These are phyloP conservation scores for Trichoplax adhaerens DNA, from an alignment of 37 sponge, comb jelly and placozoan genomes.

Conservation along the genomic window DNA sequence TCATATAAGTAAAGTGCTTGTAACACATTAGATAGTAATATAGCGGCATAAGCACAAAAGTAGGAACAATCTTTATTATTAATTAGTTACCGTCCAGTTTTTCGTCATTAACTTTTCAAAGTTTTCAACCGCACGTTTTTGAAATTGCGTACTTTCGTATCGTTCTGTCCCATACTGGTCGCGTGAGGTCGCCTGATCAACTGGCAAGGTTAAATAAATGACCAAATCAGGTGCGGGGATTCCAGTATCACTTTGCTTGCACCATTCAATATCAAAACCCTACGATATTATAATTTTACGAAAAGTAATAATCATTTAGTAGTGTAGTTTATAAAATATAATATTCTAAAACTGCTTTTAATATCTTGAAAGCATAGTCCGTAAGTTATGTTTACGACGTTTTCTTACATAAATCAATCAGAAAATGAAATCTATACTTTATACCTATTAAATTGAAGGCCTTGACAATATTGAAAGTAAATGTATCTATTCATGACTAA, in stretches of 20 bases:
- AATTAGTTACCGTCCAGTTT: slow-evolving; percentile 19
- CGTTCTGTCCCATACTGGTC: slow-evolving; percentile 59
- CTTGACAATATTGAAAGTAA: too few species aligned
- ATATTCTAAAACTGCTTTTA: too few species aligned
- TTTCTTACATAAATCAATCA: too few species aligned
- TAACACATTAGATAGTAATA: too few species aligned
- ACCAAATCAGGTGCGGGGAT: slow-evolving; percentile 63
- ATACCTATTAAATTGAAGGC: too few species aligned
- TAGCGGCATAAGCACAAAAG: too few species aligned
- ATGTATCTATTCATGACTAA: too few species aligned
- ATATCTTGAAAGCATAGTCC: too few species aligned
- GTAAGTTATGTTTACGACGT: too few species aligned
- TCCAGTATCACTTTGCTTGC: slow-evolving; percentile 54
- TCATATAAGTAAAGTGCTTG: too few species aligned
- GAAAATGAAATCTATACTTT: too few species aligned
- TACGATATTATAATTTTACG: slow-evolving; percentile 2
- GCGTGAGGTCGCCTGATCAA: slow-evolving; percentile 31
- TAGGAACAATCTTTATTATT: too few species aligned
- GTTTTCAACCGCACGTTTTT: slow-evolving; percentile 22
- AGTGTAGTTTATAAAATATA: background rate
- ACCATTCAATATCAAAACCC: slow-evolving; percentile 59
- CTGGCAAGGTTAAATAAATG: slow-evolving; percentile 40
- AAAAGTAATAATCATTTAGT: background rate
- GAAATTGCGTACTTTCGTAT: slow-evolving; percentile 53
- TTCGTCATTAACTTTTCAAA: slow-evolving; percentile 26